A percentile compares a stretch with the other conserved stretches of the same genome.
Evolutionary conservation across 2,797 vertebrate species (phyloP).

Genomic region (Balearica regulorum): DNA sequence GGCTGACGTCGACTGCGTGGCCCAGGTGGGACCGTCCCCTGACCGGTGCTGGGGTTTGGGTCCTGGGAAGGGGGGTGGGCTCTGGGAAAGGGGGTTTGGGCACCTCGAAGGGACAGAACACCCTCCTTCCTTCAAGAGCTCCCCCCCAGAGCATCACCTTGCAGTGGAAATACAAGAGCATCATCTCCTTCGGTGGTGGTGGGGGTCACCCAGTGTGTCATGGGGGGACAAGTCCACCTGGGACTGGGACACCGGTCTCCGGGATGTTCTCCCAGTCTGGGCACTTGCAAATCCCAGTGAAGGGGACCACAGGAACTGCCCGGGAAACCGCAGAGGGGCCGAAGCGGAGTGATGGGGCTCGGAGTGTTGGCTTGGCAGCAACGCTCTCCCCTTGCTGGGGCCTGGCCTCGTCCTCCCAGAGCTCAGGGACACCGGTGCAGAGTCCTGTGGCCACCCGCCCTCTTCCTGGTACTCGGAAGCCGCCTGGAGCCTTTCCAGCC

Average conservation of each 20-base stretch:
- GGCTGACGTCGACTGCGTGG: constrained; percentile 78
- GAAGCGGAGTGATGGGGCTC: not conserved
- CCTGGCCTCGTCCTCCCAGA: not conserved
- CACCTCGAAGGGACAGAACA: not conserved
- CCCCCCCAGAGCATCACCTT: not conserved
- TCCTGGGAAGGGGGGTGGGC: not conserved
- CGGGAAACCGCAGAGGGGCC: not conserved
- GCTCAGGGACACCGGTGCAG: not conserved
- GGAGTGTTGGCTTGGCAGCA: not conserved
- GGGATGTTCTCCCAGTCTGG: not conserved
- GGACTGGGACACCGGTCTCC: not conserved
- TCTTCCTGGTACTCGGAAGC: not conserved
- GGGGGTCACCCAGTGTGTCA: accelerated
- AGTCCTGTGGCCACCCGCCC: not conserved
- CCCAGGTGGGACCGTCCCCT: constrained; percentile 71
- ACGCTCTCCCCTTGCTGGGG: not conserved
- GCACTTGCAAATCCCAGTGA: not conserved
- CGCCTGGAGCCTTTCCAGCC: not conserved
- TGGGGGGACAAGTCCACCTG: not conserved
- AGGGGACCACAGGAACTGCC: not conserved
- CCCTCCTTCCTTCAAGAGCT: no score
- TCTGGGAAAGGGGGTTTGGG: not conserved
- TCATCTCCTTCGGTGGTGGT: not conserved
- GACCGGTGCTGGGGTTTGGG: accelerated
- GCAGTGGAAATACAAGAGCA: not conserved